These are phyloP conservation scores for Trichonephila clavata DNA, from an alignment of 1,140 invertebrate species.

Conservation along the genomic window DNA sequence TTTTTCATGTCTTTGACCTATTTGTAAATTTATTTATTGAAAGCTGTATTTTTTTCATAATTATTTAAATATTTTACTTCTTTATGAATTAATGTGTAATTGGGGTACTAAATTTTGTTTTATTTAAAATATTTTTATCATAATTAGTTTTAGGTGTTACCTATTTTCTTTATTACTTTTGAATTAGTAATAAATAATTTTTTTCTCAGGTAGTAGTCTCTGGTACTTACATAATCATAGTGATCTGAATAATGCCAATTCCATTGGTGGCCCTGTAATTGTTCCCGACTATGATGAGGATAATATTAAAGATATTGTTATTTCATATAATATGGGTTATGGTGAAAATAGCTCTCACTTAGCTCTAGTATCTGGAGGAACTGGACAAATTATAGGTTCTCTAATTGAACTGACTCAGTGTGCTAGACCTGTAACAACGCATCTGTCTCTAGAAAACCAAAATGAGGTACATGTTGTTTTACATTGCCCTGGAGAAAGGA, in stretches of 20 bases:
- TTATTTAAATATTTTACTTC: no score
- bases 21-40: no score
- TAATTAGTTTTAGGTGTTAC: not conserved
- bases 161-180: not conserved
- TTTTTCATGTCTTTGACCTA: no score
- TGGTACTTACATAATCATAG: constrained; percentile 73
- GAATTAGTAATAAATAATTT: not conserved
- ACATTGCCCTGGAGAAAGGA: constrained; percentile 49
- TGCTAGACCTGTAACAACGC: not conserved
- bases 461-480: constrained; percentile 39
- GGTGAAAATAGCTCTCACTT: constrained; percentile 44
- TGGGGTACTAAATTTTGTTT: not conserved
- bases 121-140: not conserved
- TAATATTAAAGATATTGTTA: constrained; percentile 48
- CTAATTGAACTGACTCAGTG: constrained; percentile 57
- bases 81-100: no score
- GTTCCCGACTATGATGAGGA: constrained; percentile 67
- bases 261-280: constrained; percentile 32
- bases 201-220: constrained; percentile 50
- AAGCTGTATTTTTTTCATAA: no score
- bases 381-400: constrained; percentile 65
- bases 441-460: constrained; percentile 25
- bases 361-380: constrained; percentile 70
- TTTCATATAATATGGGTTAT: constrained; percentile 53
- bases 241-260: constrained; percentile 37